Conservation (phyloP, 2,113 vertebrate genomes). For the Clinocottus analis region DNA sequence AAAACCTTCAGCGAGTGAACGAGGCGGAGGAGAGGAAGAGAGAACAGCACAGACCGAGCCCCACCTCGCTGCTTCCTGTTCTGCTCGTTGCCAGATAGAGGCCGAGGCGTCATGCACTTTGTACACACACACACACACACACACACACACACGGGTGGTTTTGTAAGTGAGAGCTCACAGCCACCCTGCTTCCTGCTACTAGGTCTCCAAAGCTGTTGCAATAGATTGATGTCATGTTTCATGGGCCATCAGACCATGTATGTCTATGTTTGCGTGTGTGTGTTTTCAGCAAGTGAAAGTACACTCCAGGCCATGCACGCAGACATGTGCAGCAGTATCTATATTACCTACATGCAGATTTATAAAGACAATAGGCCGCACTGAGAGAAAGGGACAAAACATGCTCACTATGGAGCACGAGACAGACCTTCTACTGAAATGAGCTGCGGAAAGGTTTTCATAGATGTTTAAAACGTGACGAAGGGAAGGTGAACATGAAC, state of each 20-base stretch:
- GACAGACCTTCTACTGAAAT: not conserved
- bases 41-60: constrained; percentile 55
- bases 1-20: constrained; percentile 65
- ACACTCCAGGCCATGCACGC: not conserved
- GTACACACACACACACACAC: constrained; percentile 45
- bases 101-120: constrained; percentile 70
- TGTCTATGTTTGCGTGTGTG: not conserved
- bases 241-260: not conserved
- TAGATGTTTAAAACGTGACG: not conserved
- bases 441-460: not conserved
- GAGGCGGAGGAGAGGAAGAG: constrained; percentile 68
- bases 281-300: not conserved
- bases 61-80: constrained; percentile 80
- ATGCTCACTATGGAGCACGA: not conserved
- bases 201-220: constrained; percentile 48
- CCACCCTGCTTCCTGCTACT: constrained; percentile 72
- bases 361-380: not conserved
- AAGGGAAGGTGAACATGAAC: not conserved
- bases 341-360: not conserved
- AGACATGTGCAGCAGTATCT: not conserved
- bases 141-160: constrained; percentile 50
- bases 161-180: constrained; percentile 68
- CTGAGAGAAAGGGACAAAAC: not conserved
- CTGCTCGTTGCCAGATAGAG: constrained; percentile 71
- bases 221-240: constrained; percentile 13